phyloP scores from a whole-genome alignment of 2,113 vertebrate genomes.

The Grus americana region DNA sequence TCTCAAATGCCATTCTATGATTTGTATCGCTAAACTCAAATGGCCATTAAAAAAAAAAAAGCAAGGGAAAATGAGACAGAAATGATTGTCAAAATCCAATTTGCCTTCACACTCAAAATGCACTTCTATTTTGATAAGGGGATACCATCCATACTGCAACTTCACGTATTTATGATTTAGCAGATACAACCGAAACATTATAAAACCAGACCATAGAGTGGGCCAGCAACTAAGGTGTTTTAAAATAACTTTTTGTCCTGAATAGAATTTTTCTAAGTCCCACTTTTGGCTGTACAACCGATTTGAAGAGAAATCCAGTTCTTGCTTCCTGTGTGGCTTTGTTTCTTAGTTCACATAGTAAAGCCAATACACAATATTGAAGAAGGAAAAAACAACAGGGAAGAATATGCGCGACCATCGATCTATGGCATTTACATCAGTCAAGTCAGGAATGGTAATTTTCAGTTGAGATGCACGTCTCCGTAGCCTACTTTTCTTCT shows the following conservation, averaged over 20 bases:
- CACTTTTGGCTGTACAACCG: constrained; percentile 83
- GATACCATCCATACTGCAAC: constrained; percentile 56
- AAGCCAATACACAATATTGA: constrained; percentile 98
- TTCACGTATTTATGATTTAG: constrained; percentile 31
- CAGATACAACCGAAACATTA: constrained; percentile 70
- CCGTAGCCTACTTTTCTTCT: constrained; percentile 95
- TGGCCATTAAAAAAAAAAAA: neutral
- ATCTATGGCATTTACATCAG: constrained; percentile 98
- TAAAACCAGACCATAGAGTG: constrained; percentile 77
- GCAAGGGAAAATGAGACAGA: neutral
- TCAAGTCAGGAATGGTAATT: constrained; percentile 97
- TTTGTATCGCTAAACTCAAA: neutral
- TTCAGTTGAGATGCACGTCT: constrained; percentile 94
- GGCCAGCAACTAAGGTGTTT: constrained; percentile 92
- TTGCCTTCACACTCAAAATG: constrained; percentile 43
- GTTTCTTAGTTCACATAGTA: constrained; percentile 95
- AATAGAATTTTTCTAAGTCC: constrained; percentile 85
- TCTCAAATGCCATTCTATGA: constrained; percentile 10
- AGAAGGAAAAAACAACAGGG: constrained; percentile 97
- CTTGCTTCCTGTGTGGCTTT: constrained; percentile 69
- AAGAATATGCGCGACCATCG: constrained; percentile 99
- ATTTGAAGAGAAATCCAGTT: constrained; percentile 81
- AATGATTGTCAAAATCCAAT: constrained; percentile 31
- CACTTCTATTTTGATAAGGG: constrained; percentile 47
- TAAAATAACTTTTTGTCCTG: constrained; percentile 85